phyloP scores from a whole-genome alignment of 1,140 invertebrate genomes.

The Pomacea maculata region DNA sequence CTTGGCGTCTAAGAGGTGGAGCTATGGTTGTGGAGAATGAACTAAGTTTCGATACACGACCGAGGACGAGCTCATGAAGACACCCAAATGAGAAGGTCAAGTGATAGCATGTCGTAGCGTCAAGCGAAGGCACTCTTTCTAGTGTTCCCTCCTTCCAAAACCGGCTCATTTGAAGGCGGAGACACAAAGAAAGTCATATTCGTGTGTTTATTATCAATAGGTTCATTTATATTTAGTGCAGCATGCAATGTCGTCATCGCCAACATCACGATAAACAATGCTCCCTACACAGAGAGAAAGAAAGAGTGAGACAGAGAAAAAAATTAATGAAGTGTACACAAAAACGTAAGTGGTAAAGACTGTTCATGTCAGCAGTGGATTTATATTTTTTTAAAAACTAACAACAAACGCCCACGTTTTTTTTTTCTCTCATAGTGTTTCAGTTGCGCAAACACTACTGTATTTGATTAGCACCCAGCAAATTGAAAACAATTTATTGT shows the following conservation, averaged over 20 bases:
- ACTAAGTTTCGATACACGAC: no score
- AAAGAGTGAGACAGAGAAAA: background rate
- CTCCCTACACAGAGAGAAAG: background rate
- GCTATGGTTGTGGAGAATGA: background rate
- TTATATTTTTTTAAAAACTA: background rate
- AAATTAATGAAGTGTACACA: background rate
- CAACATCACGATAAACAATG: background rate
- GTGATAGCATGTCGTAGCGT: background rate
- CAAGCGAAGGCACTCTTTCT: background rate
- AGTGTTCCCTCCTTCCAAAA: background rate
- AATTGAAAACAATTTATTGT: background rate
- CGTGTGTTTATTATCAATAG: background rate
- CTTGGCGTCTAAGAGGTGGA: background rate
- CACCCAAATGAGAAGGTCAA: background rate
- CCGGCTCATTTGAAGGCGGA: background rate
- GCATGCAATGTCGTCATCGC: background rate
- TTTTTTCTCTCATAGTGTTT: background rate
- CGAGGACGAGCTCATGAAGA: background rate
- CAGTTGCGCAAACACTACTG: background rate
- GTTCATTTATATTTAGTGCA: background rate
- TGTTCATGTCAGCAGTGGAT: background rate
- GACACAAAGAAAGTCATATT: slow-evolving; percentile 3
- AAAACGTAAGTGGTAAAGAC: background rate
- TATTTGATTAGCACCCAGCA: background rate
- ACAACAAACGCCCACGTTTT: background rate